Conservation (phyloP, 2,797 vertebrate genomes). For the Toxotes lorentzi region DNA sequence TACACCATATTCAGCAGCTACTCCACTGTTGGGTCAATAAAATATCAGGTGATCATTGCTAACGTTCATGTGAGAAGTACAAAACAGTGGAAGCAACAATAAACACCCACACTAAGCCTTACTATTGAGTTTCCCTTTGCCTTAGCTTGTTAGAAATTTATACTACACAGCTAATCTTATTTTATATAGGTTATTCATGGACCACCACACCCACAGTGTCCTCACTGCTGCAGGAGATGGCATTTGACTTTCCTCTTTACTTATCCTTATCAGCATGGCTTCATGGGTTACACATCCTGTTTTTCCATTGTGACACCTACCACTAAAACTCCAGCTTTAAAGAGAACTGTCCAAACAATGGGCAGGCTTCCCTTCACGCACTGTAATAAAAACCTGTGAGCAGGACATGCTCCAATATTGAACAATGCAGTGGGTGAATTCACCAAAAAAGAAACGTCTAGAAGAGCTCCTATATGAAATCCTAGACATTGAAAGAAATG, state of each 20-base stretch:
- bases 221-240: constrained; percentile 39
- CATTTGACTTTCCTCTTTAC: constrained; percentile 47
- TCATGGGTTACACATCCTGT: constrained; percentile 69
- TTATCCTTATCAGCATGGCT: constrained; percentile 32
- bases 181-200: neutral
- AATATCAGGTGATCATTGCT: constrained; percentile 23
- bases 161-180: neutral
- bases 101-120: neutral
- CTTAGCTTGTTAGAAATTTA: neutral
- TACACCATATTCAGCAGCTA: constrained; percentile 28
- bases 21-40: constrained; percentile 17
- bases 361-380: constrained; percentile 60
- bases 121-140: neutral
- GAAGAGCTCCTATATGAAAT: constrained; percentile 5
- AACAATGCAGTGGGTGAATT: constrained; percentile 60
- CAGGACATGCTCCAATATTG: constrained; percentile 22
- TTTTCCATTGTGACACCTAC: constrained; percentile 64
- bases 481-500: neutral
- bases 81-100: constrained; percentile 21
- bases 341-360: constrained; percentile 71
- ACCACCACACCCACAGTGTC: constrained; percentile 19
- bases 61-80: neutral
- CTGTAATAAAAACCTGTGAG: constrained; percentile 50
- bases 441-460: neutral
- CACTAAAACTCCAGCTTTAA: constrained; percentile 36